Evolutionary conservation across 1,140 invertebrate species (phyloP).

Genomic region (Bombus pyrosoma): DNA sequence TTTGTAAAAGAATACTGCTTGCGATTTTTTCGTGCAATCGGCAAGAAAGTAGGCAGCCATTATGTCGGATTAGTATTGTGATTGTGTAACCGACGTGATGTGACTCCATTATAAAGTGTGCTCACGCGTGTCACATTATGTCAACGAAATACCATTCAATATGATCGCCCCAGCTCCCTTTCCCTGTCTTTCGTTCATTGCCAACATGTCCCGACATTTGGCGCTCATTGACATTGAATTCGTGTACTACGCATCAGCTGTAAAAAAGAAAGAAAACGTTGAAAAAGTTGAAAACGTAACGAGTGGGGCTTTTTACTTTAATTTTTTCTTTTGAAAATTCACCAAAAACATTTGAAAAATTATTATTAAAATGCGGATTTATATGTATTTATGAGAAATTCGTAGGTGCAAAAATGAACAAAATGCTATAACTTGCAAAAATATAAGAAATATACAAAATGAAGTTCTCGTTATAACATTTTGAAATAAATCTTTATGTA

Average conservation of each 20-base stretch:
- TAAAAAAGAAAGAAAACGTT: slow-evolving; percentile 5
- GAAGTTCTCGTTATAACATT: too few relatives aligned
- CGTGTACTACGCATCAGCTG: neutral
- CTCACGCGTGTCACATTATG: slow-evolving; percentile 68
- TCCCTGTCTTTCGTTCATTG: slow-evolving; percentile 35
- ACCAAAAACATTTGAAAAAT: too few relatives aligned
- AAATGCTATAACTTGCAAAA: too few relatives aligned
- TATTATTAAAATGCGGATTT: too few relatives aligned
- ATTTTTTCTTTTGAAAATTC: neutral
- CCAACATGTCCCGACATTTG: slow-evolving; percentile 64
- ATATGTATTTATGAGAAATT: too few relatives aligned
- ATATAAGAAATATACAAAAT: too few relatives aligned
- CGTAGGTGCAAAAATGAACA: too few relatives aligned
- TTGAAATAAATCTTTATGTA: too few relatives aligned
- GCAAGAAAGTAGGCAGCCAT: slow-evolving; percentile 75
- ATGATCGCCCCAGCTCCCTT: slow-evolving; percentile 49
- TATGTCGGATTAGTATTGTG: slow-evolving; percentile 82
- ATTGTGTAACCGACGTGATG: slow-evolving; percentile 82
- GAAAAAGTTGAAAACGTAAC: neutral
- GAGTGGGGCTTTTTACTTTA: neutral
- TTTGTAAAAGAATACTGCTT: neutral
- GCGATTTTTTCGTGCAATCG: slow-evolving; percentile 60
- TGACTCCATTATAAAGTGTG: slow-evolving; percentile 80
- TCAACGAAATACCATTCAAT: slow-evolving; percentile 65
- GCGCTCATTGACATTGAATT: slow-evolving; percentile 42